Evolutionary conservation across 1,140 invertebrate species (phyloP).

Genomic region (Bombus confusus): DNA sequence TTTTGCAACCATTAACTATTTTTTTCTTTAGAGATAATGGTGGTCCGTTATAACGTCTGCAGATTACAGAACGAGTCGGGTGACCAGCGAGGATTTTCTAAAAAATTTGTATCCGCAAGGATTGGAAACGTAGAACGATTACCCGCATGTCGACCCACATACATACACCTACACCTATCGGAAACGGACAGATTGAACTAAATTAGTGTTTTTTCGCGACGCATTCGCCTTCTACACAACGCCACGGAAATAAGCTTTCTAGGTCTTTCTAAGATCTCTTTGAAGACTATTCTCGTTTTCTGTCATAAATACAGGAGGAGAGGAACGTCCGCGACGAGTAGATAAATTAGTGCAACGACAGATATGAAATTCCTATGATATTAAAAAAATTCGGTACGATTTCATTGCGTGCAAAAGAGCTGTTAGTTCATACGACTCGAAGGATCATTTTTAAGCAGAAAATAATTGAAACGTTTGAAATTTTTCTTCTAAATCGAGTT

Average conservation of each 20-base stretch:
- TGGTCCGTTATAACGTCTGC: constrained; percentile 17
- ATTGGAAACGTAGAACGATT: constrained; percentile 54
- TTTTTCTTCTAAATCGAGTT: background rate
- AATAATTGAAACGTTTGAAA: background rate
- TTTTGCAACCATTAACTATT: constrained; percentile 47
- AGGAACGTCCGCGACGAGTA: constrained; percentile 9
- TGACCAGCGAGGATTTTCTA: constrained; percentile 32
- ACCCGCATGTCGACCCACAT: constrained; percentile 47
- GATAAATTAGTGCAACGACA: constrained; percentile 42
- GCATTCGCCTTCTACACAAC: constrained; percentile 29
- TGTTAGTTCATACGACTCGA: background rate
- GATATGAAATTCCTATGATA: constrained; percentile 30
- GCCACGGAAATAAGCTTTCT: constrained; percentile 39
- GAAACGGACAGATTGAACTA: constrained; percentile 38
- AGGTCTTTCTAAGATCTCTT: background rate
- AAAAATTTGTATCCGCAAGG: constrained; percentile 53
- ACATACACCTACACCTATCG: constrained; percentile 20
- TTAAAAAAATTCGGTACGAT: constrained; percentile 3
- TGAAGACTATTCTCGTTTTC: constrained; percentile 48
- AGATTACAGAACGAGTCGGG: constrained; percentile 34
- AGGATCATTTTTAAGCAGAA: background rate
- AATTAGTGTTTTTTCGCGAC: constrained; percentile 53
- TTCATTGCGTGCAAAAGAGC: background rate
- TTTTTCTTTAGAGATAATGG: constrained; percentile 31
- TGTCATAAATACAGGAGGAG: background rate